Conservation (phyloP, 2,113 vertebrate species). For the Leptobrachium ailaonicum region DNA sequence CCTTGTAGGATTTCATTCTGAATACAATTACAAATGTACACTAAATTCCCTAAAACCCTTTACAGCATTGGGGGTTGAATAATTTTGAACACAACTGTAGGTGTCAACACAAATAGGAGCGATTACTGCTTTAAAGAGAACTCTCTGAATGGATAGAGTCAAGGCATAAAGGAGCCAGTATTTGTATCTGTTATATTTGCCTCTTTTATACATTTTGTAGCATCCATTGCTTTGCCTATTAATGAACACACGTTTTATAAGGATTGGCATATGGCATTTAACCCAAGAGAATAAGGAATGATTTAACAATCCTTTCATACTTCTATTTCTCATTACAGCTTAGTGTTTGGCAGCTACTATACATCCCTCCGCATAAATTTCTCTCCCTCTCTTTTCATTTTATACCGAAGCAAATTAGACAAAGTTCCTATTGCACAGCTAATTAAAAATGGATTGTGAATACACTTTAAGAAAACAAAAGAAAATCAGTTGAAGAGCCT, state of each 20-base stretch:
- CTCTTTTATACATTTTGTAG: conserved; percentile 6
- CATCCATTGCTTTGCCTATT: conserved; percentile 19
- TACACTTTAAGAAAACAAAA: conserved; percentile 43
- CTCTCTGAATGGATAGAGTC: background rate
- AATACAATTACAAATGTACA: no score
- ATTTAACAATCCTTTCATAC: conserved; percentile 35
- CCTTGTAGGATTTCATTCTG: no score
- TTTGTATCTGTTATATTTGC: conserved; percentile 9
- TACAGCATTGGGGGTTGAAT: no score
- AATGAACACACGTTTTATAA: conserved; percentile 11
- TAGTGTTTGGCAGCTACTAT: conserved; percentile 32
- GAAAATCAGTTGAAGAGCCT: conserved; percentile 41
- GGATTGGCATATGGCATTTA: conserved; percentile 38
- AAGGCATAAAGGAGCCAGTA: background rate
- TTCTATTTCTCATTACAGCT: conserved; percentile 8
- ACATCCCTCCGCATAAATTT: conserved; percentile 35
- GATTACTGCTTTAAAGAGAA: background rate
- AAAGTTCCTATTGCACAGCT: conserved; percentile 40
- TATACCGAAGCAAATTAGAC: conserved; percentile 32
- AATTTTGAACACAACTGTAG: no score
- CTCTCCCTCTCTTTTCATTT: conserved; percentile 7
- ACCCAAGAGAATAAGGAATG: conserved; percentile 20
- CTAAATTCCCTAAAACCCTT: no score
- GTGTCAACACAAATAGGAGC: no score
- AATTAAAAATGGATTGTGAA: conserved; percentile 49